Base-by-base conservation (phyloP, 2,797 vertebrate genomes). In the Myoxocephalus aenaeus region DNA sequence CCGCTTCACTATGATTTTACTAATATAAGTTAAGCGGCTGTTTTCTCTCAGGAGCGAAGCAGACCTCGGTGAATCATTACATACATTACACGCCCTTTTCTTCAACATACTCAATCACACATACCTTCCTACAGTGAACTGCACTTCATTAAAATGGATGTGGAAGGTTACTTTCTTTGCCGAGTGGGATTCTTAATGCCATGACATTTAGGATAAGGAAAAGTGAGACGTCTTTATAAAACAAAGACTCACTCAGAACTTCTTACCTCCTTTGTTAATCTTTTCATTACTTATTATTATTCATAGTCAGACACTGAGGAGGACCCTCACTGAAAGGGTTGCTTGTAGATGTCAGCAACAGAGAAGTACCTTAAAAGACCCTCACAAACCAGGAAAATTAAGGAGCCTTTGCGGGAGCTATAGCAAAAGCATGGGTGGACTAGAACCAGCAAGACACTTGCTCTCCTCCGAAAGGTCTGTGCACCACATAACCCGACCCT, bases 1-100 rank as follows among this genome's bases (percentile, higher is more conserved):
- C 51, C n/a, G 1, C 91, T 78, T 81, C 40, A 22, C 44, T 74
- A 89, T 92, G 80, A 93, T 94, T 93, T 92, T 93, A 75, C 72
- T 70, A 73, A 84, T 77, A 34, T 13, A 65, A 54, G 64, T 71
- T 63, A 77, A 50, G 75, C 36, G 42, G 72, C 67, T 79, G 72
- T 70, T 88, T 74, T 86, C 75, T 80, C 75, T 82, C 70, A 80
- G 65, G 66, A 80, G 73, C 84, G 66, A 87, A 88, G 87, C 66
- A 76, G 84, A 85, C 79, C 79, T 92, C 77, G 32, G 75, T 82
- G 73, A 66, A 80, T 75, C 70, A 18, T n/a, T n/a, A n/a, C n/a
- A 62, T 54, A 38, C 42, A 48, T 80, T 53, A 70, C 44, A 66
- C 32, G 0, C 1, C n/a, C 29, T 48, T 56, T 20, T 64, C 70